Conservation (phyloP, 53 echinoderm and acorn worm species). For the Henricia sp. region DNA sequence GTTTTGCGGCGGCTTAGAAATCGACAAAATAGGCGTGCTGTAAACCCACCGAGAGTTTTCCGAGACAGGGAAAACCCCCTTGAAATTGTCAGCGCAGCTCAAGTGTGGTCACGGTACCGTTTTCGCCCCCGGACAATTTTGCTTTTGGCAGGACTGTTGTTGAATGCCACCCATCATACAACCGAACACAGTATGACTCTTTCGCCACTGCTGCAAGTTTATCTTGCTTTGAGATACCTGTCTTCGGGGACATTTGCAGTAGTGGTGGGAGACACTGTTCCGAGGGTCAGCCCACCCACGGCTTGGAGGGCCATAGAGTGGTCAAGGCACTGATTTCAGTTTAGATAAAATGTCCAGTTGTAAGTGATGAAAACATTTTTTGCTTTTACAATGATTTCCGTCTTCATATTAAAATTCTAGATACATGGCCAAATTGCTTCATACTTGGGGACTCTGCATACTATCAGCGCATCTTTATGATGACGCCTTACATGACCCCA, state of each 20-base stretch:
- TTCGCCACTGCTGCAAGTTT: neutral
- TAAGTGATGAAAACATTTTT: neutral
- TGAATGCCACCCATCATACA: neutral
- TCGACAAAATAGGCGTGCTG: neutral
- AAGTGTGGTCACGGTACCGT: neutral
- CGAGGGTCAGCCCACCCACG: neutral
- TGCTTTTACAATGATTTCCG: too few relatives aligned
- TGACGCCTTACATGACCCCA: neutral
- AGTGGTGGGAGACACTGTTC: neutral
- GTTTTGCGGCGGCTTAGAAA: neutral
- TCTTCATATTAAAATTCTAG: neutral
- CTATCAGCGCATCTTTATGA: slow-evolving; percentile 2
- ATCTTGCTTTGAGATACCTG: neutral
- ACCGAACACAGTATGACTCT: neutral
- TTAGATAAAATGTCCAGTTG: neutral
- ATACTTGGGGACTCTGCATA: neutral
- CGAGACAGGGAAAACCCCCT: neutral
- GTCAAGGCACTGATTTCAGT: neutral
- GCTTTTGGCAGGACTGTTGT: neutral
- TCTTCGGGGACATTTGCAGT: neutral
- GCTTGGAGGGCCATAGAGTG: neutral
- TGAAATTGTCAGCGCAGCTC: neutral
- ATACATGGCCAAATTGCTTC: neutral
- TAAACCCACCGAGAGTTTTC: neutral
- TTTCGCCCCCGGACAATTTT: neutral